Evolutionary conservation across 1,140 invertebrate species (phyloP), one percentile per base, ranked within the genome.

Genomic region (Drosophila orena): DNA sequence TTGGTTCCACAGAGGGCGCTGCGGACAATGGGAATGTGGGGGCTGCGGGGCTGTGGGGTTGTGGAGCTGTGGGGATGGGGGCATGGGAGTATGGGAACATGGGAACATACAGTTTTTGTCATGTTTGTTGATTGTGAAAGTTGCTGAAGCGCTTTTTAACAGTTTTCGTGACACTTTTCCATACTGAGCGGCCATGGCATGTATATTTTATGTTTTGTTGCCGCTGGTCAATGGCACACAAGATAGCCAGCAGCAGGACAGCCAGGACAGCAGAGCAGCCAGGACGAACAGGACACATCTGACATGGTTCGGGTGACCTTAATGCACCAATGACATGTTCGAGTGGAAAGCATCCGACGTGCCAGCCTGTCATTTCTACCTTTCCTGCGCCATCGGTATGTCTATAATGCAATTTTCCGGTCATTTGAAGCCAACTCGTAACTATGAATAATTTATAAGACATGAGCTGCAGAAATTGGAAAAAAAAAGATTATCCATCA

Each of bases 101-200:
- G 50, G 46, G 50, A 69, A 70, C 61, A 60, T 77, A 66, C 71
- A 79, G 84, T 89, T 89, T 89, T 88, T 88, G 83, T 84, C 83
- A 84, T 88, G 83, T 88, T 89, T 80, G 83, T 79, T 88, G 83
- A 88, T 88, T 88, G 83, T 84, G 65, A 89, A 88, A 86, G 84
- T 86, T 86, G 71, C 59, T 89, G 83, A 86, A 86, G 84, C 83
- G 83, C 83, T 86, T 86, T 86, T 86, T 88, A 86, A 86, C 83
- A 86, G 83, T 86, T 86, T 72, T 83, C 62, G 75, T 79, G 84
- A 86, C 83, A 86, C 83, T 89, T 66, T 73, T 53, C 34, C 20
- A 46, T 20, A 27, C 71, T 43, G 52, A 55, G 37, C 59, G 46
- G 37, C 37, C 59, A 74, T 55, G 57, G 70, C 47, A 54, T 62